Evolutionary conservation across 1,140 invertebrate genomes (phyloP), one percentile per base, ranked within the genome.

Genomic region (Drosophila repletoides): DNA sequence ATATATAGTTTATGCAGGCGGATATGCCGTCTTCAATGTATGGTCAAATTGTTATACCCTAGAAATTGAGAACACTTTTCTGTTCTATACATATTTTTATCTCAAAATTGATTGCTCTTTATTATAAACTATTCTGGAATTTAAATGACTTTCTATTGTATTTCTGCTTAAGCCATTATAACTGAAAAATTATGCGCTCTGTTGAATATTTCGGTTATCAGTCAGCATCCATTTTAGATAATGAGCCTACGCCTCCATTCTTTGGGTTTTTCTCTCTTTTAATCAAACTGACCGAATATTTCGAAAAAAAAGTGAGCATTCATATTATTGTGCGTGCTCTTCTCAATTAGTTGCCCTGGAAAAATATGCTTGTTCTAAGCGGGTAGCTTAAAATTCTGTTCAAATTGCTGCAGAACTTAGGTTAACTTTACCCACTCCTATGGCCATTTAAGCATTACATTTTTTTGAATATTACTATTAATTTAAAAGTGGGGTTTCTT

Each of bases 151-250:
- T 64, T 24, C 29, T 12, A 45, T 36, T 55, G 38, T 63, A 2
- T 36, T 41, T 10, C 26, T 19, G 19, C 19, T 17, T 14, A 65
- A 1, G 28, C 38, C 43, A 41, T 51, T 29, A 49, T 29, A 49
- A 66, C 41, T 10, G 19, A 14, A 34, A 52, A 61, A 60, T 67
- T 33, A 52, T 61, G 64, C 38, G 56, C 64, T 67, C 24, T 21
- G 56, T 21, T 67, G 33, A 51, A 52, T 31, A 67, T 67, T 67
- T 67, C 17, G 64, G 46, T 46, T 67, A 61, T 67, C 46, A 61
- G 46, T 21, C 17, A 19, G 46, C 31, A 31, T 12, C n/a, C 38
- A 60, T 28, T 51, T 67, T 15, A 36, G 61, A 60, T 58, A 60
- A 28, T 28, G 9, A 19, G 19, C 15, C n/a, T 7, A 12, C 14